phyloP scores from a whole-genome alignment of 2,888 invertebrate species.

The Drosophila neotestacea region DNA sequence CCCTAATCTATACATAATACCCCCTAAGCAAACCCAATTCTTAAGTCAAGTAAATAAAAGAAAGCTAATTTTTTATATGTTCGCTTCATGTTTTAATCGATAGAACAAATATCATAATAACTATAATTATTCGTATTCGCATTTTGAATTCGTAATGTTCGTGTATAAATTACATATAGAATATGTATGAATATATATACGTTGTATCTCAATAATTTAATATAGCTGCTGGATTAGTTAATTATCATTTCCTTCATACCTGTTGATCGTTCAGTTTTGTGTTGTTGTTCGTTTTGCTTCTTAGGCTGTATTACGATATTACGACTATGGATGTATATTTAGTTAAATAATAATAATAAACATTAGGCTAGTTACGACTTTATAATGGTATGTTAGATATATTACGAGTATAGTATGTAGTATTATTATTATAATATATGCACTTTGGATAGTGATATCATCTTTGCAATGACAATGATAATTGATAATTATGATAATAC shows the following conservation, averaged over 20 bases:
- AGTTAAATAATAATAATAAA: constrained; percentile 46
- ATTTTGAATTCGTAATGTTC: constrained; percentile 19
- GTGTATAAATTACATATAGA: constrained; percentile 23
- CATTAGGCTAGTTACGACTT: constrained; percentile 54
- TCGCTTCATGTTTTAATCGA: constrained; percentile 55
- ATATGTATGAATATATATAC: constrained; percentile 13
- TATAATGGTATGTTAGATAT: constrained; percentile 34
- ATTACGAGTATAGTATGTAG: constrained; percentile 49
- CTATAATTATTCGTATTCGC: constrained; percentile 37
- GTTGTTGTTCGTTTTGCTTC: constrained; percentile 17
- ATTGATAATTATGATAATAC: constrained; percentile 24
- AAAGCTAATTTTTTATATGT: constrained; percentile 14
- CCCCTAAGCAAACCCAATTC: background rate
- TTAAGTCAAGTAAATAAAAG: constrained; percentile 1
- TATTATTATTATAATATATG: constrained; percentile 25
- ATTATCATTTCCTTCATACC: constrained; percentile 18
- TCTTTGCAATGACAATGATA: constrained; percentile 18
- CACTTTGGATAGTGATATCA: constrained; percentile 53
- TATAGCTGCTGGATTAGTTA: constrained; percentile 19
- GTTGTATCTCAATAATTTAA: constrained; percentile 17
- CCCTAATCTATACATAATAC: background rate
- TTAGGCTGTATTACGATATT: constrained; percentile 15
- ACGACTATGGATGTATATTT: constrained; percentile 45
- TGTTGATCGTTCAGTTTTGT: constrained; percentile 66
- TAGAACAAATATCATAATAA: constrained; percentile 62